Evolutionary conservation across 2,888 invertebrate species (phyloP).

Genomic region (Pharmacophagus antenor): DNA sequence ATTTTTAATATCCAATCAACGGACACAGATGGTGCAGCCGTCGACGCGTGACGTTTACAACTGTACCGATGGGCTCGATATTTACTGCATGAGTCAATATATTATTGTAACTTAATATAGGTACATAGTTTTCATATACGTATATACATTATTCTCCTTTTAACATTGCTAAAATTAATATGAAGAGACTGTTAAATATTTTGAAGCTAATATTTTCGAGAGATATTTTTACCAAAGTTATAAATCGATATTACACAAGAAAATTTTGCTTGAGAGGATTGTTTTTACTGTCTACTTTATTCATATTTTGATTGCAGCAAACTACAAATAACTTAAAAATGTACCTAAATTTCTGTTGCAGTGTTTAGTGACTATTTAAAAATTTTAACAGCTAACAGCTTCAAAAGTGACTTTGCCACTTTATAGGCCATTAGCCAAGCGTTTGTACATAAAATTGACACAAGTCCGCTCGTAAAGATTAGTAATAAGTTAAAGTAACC

Average conservation of each 20-base stretch:
- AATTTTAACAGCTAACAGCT: constrained; percentile 46
- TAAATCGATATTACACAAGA: no score
- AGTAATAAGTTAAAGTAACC: constrained; percentile 40
- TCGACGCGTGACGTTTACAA: constrained; percentile 23
- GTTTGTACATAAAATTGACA: constrained; percentile 62
- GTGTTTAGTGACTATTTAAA: constrained; percentile 52
- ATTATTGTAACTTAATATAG: not conserved
- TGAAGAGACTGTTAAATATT: no score
- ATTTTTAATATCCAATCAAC: constrained; percentile 29
- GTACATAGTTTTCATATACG: not conserved
- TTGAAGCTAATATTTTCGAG: no score
- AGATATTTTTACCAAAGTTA: no score
- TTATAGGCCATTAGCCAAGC: constrained; percentile 58
- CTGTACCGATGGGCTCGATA: constrained; percentile 13
- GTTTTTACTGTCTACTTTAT: no score
- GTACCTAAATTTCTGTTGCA: no score
- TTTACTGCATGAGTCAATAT: constrained; percentile 13
- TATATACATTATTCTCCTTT: not conserved
- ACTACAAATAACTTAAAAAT: no score
- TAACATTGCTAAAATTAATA: no score
- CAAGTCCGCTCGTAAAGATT: constrained; percentile 60
- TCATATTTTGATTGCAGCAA: no score
- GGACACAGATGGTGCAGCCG: constrained; percentile 26
- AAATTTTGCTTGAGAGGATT: no score
- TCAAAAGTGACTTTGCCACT: constrained; percentile 41